phyloP scores from a whole-genome alignment of 2,113 vertebrate genomes.

The Neogale vison region DNA sequence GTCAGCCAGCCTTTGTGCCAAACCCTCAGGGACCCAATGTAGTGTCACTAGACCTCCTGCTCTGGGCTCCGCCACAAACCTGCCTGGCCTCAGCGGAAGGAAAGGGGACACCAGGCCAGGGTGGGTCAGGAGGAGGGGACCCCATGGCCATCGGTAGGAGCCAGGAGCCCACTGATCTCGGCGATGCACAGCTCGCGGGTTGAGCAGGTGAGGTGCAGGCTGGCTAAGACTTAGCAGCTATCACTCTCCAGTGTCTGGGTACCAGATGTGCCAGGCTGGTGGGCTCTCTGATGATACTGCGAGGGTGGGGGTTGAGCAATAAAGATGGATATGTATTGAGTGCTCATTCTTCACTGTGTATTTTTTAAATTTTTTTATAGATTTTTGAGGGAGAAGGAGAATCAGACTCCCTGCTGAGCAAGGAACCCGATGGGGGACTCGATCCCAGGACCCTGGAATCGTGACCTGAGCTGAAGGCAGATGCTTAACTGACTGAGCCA shows the following conservation, averaged over 20 bases:
- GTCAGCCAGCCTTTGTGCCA: neutral
- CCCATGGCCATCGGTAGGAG: neutral
- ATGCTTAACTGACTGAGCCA: no score
- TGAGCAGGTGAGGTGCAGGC: neutral
- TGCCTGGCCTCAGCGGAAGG: no score
- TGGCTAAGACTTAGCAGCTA: neutral
- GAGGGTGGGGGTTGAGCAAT: neutral
- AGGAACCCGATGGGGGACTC: no score
- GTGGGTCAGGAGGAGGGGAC: neutral
- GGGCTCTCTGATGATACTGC: neutral
- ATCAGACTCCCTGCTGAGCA: no score
- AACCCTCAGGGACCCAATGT: neutral
- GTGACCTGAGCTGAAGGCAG: no score
- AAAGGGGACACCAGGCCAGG: neutral
- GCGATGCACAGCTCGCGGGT: accelerated
- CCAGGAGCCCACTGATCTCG: neutral
- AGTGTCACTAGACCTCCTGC: neutral
- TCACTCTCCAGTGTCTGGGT: neutral
- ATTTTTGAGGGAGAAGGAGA: no score
- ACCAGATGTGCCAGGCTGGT: neutral
- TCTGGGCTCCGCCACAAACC: neutral
- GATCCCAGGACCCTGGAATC: no score
- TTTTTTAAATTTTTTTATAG: no score
- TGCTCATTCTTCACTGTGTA: neutral
- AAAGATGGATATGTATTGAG: neutral